Evolutionary conservation across 64 coral and sea anemone genomes (phyloP), one percentile per base, ranked within the genome.

Genomic region (Actinia tenebrosa): DNA sequence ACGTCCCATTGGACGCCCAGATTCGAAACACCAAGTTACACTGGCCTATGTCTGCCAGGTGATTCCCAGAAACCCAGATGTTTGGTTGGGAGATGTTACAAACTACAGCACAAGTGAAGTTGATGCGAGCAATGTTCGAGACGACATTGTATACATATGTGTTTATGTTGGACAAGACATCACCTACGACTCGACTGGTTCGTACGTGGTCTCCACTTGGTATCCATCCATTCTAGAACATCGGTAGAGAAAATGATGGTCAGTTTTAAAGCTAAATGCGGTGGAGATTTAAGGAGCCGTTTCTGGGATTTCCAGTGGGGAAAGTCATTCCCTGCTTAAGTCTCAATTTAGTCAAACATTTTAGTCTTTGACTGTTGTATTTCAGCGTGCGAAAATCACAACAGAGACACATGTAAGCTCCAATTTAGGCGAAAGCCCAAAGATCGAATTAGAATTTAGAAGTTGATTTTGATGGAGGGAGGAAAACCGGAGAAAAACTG

Each of bases 21-120:
- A 96, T 85, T 90, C 61, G 66, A 62, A 96, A 87, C 47, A 87
- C 50, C 7, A 96, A 87, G 50, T 92, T 85, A 56, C 94, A 96
- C 54, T 92, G 69, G 17, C 87, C 72, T 16, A 84, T 86, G 2
- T 96, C 69, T 10, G 94, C 91, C 5, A 96, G 60, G 84, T 92
- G 91, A 27, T 89, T 56, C 0, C 94, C 94, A n/a, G 25, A 20
- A 16, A 64, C 1, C 4, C 8, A 3, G 10, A 45, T 63, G 44
- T 16, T 46, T 27, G 84, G 37, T 19, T 87, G 43, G 14, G 94
- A 90, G 10, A 96, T 43, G 55, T 96, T 96, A 52, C 94, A 96
- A 16, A 80, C 69, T 19, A 96, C 66, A 18, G 94, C 89, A 64
- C 94, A 96, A 30, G 83, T 88, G 84, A 96, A 96, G 16, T 60